Evolutionary conservation across 2,797 vertebrate genomes (phyloP), one percentile per base, ranked within the genome.

Genomic region (Acipenser ruthenus): DNA sequence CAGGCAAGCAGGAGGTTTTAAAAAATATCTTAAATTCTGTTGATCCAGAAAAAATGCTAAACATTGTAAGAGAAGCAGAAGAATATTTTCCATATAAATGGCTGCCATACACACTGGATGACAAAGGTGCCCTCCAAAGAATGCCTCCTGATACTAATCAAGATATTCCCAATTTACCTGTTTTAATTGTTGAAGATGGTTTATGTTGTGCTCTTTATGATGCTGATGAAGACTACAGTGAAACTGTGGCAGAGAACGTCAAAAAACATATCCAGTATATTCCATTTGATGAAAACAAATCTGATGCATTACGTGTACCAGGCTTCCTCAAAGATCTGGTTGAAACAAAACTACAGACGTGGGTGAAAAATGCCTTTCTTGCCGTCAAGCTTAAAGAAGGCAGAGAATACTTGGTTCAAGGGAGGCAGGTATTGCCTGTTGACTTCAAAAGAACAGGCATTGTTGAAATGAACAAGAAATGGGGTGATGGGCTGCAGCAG

Each of bases 401-500:
- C 23, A 59, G 3, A 2, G 75, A 82, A 56, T 82, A 82, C n/a
- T n/a, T 82, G 3, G 65, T 79, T 5, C 63, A 78, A 62, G 66
- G 73, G 1, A 60, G 72, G 50, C 51, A 51, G 1, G 62, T 80
- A 6, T 66, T 76, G 1, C 86, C 82, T 10, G 82, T 83, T 0
- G 83, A 85, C 67, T 87, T 74, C 66, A 72, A 62, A 1, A 79
- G 47, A 63, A 86, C 84, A 15, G 84, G 83, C 15, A 77, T 86
- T 6, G 70, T 86, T n/a, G 72, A 84, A 70, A 83, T 81, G 64
- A 12, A 65, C 66, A 81, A 59, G 79, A 37, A 7, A 69, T 82
- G 69, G 84, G 7, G 69, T 8, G 78, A 87, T 67, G 84, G 86
- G 2, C 75, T 86, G 1, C 86, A 88, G 0, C 84, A 88, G 75